A percentile compares a stretch with the other conserved stretches of the same genome.
phyloP scores from a whole-genome alignment of 2,888 invertebrate species.

The Aspidapion aeneum region DNA sequence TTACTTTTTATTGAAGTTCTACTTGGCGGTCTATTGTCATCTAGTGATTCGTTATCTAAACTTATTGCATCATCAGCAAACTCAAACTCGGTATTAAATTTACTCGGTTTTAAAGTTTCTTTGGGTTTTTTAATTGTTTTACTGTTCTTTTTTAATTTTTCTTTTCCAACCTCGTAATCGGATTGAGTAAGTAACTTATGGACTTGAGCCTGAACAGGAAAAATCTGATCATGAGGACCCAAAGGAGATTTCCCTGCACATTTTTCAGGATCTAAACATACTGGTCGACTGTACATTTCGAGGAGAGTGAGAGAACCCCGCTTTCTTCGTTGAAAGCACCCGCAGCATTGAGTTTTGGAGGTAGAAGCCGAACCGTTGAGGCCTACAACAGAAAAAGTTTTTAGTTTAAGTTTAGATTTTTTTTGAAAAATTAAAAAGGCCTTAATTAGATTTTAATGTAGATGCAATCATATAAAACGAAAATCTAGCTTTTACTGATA shows the following conservation, averaged over 20 bases:
- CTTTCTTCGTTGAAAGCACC: constrained; percentile 47
- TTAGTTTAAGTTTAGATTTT: not conserved
- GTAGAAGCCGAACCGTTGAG: constrained; percentile 49
- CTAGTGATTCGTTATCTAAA: constrained; percentile 40
- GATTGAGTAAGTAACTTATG: constrained; percentile 40
- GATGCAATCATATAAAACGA: too few relatives aligned
- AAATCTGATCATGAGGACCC: constrained; percentile 43
- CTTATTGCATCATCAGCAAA: constrained; percentile 48
- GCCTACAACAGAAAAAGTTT: constrained; percentile 44
- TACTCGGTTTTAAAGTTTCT: constrained; percentile 28
- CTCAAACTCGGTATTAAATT: constrained; percentile 44
- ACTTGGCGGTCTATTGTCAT: constrained; percentile 39
- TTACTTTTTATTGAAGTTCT: constrained; percentile 41
- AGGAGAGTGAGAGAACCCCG: constrained; percentile 49
- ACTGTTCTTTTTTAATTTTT: constrained; percentile 32
- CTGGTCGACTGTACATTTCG: constrained; percentile 56
- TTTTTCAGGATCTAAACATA: constrained; percentile 39
- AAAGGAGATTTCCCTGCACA: constrained; percentile 45
- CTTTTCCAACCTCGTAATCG: constrained; percentile 54
- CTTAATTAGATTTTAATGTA: too few relatives aligned
- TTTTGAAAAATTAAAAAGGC: not conserved
- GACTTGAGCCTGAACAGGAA: constrained; percentile 35
- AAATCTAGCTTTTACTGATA: too few relatives aligned
- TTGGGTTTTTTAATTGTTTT: constrained; percentile 29
- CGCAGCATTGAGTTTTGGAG: constrained; percentile 46